Conservation (phyloP, 2,888 invertebrate genomes). For the Prosapia bicincta region DNA sequence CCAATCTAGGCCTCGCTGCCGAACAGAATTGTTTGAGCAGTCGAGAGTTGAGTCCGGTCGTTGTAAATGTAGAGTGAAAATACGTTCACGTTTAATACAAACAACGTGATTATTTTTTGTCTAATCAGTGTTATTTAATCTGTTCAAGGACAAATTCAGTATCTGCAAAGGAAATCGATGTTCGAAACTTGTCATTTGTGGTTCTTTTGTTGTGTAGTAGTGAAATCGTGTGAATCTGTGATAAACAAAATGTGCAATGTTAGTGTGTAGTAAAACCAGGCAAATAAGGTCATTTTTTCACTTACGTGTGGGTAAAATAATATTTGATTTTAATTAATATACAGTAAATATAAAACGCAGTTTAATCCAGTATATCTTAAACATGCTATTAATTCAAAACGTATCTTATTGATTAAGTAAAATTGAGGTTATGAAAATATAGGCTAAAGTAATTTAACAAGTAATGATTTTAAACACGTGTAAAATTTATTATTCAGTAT, state of each 20-base stretch:
- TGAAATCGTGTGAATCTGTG: neutral
- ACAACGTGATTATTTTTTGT: neutral
- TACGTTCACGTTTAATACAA: neutral
- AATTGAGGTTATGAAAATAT: neutral
- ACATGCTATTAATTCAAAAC: too few species aligned
- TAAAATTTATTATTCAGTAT: neutral
- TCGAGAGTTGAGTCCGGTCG: neutral
- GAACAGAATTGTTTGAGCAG: neutral
- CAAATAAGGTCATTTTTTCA: neutral
- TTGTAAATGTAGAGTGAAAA: neutral
- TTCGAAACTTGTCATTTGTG: neutral
- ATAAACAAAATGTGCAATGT: neutral
- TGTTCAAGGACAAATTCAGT: neutral
- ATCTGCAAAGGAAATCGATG: neutral
- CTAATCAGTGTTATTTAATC: neutral
- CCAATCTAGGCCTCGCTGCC: slow-evolving; percentile 2
- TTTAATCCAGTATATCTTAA: too few species aligned
- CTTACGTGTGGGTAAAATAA: neutral
- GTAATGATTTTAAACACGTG: neutral
- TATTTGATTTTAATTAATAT: neutral
- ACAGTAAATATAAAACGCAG: neutral
- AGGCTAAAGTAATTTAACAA: neutral
- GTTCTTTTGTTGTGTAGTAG: neutral
- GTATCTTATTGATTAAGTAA: neutral
- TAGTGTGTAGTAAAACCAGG: neutral